A percentile compares a stretch with the other conserved stretches of the same genome.
Evolutionary conservation across 2,888 invertebrate genomes (phyloP).

Genomic region (Lasioglossum pauxillum): DNA sequence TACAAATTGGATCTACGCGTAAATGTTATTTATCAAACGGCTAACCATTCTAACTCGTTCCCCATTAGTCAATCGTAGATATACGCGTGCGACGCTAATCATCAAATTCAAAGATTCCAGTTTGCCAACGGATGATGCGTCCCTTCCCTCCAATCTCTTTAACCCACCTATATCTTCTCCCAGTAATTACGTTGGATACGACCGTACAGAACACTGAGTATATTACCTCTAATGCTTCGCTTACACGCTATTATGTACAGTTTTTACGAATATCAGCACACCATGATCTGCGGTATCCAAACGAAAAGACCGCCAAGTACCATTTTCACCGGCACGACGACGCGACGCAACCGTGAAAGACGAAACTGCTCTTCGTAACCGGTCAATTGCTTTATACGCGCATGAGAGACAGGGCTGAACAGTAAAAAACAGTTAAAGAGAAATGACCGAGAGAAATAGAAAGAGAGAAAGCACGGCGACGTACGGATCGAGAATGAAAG

Average conservation of each 20-base stretch:
- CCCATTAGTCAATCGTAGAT: slow-evolving; percentile 7
- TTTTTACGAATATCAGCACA: slow-evolving; percentile 59
- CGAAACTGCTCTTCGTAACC: slow-evolving; percentile 70
- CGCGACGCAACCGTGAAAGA: slow-evolving; percentile 67
- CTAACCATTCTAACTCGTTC: slow-evolving; percentile 43
- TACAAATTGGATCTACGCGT: slow-evolving; percentile 34
- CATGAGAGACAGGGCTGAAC: slow-evolving; percentile 52
- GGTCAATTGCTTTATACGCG: slow-evolving; percentile 66
- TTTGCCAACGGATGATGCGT: slow-evolving; percentile 1
- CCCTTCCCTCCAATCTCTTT: slow-evolving; percentile 46
- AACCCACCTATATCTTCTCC: slow-evolving; percentile 34
- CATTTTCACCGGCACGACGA: slow-evolving; percentile 55
- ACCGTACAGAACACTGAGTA: slow-evolving; percentile 69
- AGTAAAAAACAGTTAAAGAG: slow-evolving; percentile 49
- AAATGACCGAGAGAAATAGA: slow-evolving; percentile 49
- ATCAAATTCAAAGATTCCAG: slow-evolving; percentile 18
- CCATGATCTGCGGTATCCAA: slow-evolving; percentile 50
- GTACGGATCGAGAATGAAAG: slow-evolving; percentile 44
- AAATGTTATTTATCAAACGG: slow-evolving; percentile 38
- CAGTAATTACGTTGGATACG: slow-evolving; percentile 71
- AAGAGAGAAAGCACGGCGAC: slow-evolving; percentile 28
- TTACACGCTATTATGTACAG: slow-evolving; percentile 72
- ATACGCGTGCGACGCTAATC: slow-evolving; percentile 30
- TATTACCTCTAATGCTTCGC: slow-evolving; percentile 65
- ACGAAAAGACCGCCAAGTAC: slow-evolving; percentile 43